Evolutionary conservation across 2,797 vertebrate species (phyloP), one percentile per base, ranked within the genome.

Genomic region (Crax fasciolata): DNA sequence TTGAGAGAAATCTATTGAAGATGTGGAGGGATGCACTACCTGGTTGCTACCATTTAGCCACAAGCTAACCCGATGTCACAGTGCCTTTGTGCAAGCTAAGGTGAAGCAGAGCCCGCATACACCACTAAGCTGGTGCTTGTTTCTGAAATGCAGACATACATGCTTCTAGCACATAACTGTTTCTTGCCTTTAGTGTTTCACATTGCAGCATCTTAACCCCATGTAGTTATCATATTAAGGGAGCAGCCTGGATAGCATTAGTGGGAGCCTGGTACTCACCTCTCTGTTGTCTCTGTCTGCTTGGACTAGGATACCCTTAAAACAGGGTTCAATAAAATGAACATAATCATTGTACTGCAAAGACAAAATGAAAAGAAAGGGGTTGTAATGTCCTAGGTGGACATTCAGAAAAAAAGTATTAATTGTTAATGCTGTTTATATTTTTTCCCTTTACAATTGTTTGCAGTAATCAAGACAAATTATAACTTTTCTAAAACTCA

Each of bases 251-350:
- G 85, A 27, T 6, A 18, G 28, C 23, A 13, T 0, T 1, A 3
- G 4, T 11, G 57, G 28, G 48, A 85, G 27, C 23, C 32, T 35
- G 59, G 27, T 80, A 97, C 97, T 98, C 97, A 99, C 99, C 99
- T 99, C 99, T 76, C 99, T 98, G 97, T 99, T 99, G 95, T 99
- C 99, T 96, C 99, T 98, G 96, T 99, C 99, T 12, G 99, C 99
- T 96, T 99, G 99, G n/a, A 99, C 99, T 66, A 99, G 97, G 17
- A 98, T 99, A 58, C 99, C 99, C 98, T 99, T 98, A 97, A 99
- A 99, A 97, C 99, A 99, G 65, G 99, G 99, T 73, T 99, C 99
- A 11, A 99, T 95, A 46, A 99, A 99, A 61, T 99, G 98, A 57
- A 99, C 98, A 10, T 99, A 99, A 96, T 99, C 99, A 84, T 98